A percentile compares a stretch with the other conserved stretches of the same genome.
Conservation (phyloP, 2,888 invertebrate genomes). For the Halictus ligatus region DNA sequence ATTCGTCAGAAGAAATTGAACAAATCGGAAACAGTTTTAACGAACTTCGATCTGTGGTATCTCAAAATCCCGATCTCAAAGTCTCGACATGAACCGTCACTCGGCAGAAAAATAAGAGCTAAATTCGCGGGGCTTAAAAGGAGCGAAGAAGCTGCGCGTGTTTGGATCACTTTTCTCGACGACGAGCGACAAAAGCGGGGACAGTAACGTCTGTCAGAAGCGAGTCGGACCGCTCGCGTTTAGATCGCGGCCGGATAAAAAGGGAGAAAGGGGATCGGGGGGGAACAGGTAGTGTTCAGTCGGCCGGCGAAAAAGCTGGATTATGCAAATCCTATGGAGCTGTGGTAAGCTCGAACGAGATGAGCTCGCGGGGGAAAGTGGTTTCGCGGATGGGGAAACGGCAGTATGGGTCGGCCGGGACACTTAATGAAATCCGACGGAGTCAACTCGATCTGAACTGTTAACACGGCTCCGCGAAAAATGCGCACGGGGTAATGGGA, state of each 20-base stretch:
- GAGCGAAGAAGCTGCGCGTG: background rate
- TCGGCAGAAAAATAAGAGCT: no score
- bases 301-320: constrained; percentile 59
- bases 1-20: background rate
- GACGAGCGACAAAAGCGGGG: background rate
- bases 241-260: constrained; percentile 1
- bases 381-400: constrained; percentile 41
- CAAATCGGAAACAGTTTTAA: background rate
- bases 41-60: no score
- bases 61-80: no score
- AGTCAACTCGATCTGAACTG: constrained; percentile 11
- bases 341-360: constrained; percentile 43
- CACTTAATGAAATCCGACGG: constrained; percentile 2
- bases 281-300: constrained; percentile 29
- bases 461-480: constrained; percentile 7
- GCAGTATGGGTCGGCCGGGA: constrained; percentile 14
- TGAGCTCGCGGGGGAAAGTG: constrained; percentile 34
- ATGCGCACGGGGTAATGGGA: background rate
- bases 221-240: background rate
- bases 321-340: constrained; percentile 64
- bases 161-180: background rate
- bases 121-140: background rate
- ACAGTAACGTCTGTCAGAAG: background rate
- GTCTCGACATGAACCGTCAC: no score
- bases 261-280: constrained; percentile 4